These are phyloP conservation scores for Struthidea cinerea DNA, from an alignment of 2,113 vertebrate genomes.

Conservation along the genomic window DNA sequence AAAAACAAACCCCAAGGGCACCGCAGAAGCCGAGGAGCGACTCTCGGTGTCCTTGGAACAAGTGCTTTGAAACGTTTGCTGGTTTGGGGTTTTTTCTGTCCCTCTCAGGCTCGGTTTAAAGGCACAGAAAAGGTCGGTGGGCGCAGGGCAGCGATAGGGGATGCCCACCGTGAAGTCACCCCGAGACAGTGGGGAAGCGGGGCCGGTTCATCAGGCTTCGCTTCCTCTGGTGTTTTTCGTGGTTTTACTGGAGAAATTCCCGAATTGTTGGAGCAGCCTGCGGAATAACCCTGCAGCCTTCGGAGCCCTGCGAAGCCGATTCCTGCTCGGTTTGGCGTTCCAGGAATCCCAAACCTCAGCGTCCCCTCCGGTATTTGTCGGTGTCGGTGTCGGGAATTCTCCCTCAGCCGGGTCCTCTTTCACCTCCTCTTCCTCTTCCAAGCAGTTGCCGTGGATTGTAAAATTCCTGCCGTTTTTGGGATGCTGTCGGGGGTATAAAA, in stretches of 20 bases:
- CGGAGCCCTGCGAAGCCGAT: neutral
- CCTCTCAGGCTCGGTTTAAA: too few relatives aligned
- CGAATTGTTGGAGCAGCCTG: neutral
- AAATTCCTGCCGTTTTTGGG: neutral
- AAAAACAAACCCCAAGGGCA: too few relatives aligned
- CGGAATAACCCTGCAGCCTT: neutral
- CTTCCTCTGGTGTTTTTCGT: too few relatives aligned
- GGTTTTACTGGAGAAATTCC: neutral
- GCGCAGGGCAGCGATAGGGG: too few relatives aligned
- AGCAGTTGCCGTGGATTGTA: neutral
- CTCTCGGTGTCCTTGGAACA: too few relatives aligned
- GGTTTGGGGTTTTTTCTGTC: too few relatives aligned
- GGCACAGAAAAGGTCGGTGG: too few relatives aligned
- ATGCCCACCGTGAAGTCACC: too few relatives aligned
- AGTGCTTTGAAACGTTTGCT: too few relatives aligned
- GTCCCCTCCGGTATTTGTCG: neutral
- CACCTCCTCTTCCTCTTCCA: constrained; percentile 2
- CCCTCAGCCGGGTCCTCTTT: neutral
- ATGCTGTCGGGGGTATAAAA: neutral
- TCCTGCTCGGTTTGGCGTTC: neutral
- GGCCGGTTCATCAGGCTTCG: too few relatives aligned
- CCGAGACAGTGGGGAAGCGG: too few relatives aligned
- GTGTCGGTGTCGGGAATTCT: neutral
- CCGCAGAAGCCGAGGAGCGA: too few relatives aligned
- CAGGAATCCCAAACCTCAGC: neutral